These are phyloP conservation scores for Xenus cinereus DNA, from an alignment of 2,113 vertebrate genomes.

Conservation along the genomic window DNA sequence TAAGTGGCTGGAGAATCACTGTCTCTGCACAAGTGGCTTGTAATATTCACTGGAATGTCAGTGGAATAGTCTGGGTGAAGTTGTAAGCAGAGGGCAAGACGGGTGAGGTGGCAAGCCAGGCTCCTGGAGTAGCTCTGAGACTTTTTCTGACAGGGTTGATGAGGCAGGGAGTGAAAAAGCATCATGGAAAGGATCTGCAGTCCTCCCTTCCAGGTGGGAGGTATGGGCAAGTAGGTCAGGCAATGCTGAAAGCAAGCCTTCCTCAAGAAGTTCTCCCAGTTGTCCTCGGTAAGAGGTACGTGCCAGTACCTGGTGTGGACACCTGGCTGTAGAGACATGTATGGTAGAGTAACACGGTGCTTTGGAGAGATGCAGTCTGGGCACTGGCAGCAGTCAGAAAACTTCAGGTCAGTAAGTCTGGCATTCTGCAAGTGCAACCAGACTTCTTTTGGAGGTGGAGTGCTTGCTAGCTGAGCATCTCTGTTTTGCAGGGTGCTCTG, in stretches of 20 bases:
- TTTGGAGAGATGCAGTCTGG: not conserved
- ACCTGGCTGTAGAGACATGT: not conserved
- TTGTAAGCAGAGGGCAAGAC: not conserved
- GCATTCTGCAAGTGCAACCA: not conserved
- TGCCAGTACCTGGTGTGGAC: not conserved
- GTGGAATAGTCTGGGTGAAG: not conserved
- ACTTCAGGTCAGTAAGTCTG: not conserved
- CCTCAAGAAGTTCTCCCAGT: not conserved
- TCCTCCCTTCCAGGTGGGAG: not conserved
- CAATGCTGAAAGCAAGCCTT: not conserved
- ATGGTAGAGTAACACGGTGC: not conserved
- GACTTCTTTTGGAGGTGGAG: not conserved
- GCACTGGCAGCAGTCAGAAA: not conserved
- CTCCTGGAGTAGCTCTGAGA: not conserved
- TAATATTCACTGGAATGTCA: not conserved
- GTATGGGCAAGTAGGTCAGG: not conserved
- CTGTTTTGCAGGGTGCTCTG: not conserved
- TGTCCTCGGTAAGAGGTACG: not conserved
- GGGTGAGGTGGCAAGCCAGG: not conserved
- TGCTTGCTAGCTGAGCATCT: not conserved
- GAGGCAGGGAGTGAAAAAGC: not conserved
- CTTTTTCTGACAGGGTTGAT: not conserved
- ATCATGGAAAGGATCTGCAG: not conserved
- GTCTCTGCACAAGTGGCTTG: not conserved
- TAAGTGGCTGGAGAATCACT: not conserved